Percentiles rank a stretch among this genome's conserved stretches.
Conservation (phyloP, 2,888 invertebrate genomes). For the Tenodera sinensis region DNA sequence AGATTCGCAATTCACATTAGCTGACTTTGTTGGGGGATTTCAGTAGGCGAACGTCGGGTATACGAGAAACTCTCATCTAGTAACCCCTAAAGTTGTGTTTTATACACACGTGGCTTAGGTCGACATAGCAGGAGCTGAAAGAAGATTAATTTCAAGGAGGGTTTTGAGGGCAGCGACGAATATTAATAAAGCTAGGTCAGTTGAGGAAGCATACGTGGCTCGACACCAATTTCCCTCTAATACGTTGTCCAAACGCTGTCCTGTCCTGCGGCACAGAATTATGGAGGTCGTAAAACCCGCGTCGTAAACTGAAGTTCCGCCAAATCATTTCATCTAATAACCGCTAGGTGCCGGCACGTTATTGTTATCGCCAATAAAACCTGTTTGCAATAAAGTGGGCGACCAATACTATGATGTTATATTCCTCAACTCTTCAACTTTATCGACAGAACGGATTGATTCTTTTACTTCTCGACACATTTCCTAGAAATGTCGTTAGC, state of each 20-base stretch:
- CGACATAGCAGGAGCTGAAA: no score
- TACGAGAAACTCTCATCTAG: no score
- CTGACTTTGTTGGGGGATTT: no score
- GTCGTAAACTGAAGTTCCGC: not conserved
- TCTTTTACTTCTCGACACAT: not conserved
- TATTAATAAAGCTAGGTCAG: no score
- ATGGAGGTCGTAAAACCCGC: not conserved
- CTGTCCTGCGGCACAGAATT: not conserved
- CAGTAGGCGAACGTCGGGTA: no score
- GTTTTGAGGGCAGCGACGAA: no score
- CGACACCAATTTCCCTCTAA: not conserved
- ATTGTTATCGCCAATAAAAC: not conserved
- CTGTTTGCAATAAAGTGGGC: not conserved
- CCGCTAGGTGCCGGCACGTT: not conserved
- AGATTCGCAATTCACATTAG: no score
- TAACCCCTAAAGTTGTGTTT: no score
- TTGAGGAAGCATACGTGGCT: no score
- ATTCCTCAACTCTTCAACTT: not conserved
- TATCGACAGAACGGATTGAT: not conserved
- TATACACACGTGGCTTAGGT: no score
- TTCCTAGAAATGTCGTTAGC: no score
- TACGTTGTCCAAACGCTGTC: not conserved
- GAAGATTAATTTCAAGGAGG: no score
- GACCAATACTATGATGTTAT: not conserved
- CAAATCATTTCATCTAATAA: not conserved